Percentiles rank a stretch among this genome's conserved stretches.
These are phyloP conservation scores for Leptinotarsa tumamoca DNA, from an alignment of 2,888 invertebrate genomes.

Conservation along the genomic window DNA sequence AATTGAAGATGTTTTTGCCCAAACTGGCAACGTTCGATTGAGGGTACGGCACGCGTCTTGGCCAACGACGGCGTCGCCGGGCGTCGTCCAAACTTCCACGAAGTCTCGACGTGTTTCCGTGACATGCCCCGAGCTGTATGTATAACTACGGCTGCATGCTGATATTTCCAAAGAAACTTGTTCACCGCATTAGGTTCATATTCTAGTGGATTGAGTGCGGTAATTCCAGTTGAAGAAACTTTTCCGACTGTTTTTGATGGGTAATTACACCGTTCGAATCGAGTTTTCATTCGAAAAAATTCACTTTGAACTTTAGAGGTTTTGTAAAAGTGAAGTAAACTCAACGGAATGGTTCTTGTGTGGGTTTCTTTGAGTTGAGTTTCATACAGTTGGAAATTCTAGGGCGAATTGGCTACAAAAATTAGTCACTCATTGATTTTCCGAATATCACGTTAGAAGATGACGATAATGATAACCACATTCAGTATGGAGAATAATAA, in stretches of 20 bases:
- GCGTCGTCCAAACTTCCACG: conserved; percentile 28
- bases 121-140: conserved; percentile 28
- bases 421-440: too few relatives aligned
- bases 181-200: conserved; percentile 23
- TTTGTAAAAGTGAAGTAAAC: too few relatives aligned
- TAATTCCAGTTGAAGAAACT: conserved; percentile 3
- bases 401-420: too few relatives aligned
- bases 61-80: conserved; percentile 16
- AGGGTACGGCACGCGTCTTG: conserved; percentile 22
- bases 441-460: too few relatives aligned
- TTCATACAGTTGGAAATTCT: neutral
- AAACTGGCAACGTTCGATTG: conserved; percentile 5
- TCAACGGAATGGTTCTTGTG: neutral
- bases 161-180: conserved; percentile 28
- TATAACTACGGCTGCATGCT: conserved; percentile 25
- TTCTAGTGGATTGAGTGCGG: conserved; percentile 15
- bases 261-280: neutral
- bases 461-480: too few relatives aligned
- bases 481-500: too few relatives aligned
- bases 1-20: neutral
- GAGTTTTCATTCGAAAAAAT: neutral
- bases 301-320: neutral
- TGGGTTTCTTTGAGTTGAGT: neutral
- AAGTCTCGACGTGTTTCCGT: conserved; percentile 34
- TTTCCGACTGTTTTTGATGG: conserved; percentile 3